Percentiles rank a stretch among this genome's conserved stretches.
These are phyloP conservation scores for Cyphomyrmex costatus DNA, from an alignment of 1,140 invertebrate species.

Conservation along the genomic window DNA sequence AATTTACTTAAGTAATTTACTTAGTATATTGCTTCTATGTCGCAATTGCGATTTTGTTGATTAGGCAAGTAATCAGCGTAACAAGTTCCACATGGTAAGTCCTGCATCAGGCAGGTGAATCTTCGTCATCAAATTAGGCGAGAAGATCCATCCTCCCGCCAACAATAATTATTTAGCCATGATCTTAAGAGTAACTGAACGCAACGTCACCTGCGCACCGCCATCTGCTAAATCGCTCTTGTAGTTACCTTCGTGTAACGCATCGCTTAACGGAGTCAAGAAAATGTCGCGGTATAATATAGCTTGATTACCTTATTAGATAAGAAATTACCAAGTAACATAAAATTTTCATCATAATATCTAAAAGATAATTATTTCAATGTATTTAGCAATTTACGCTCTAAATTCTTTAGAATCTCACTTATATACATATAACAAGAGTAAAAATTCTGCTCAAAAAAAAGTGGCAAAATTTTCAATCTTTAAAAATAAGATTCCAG, in stretches of 20 bases:
- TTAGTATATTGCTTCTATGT: neutral
- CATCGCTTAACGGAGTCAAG: slow-evolving; percentile 52
- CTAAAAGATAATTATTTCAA: neutral
- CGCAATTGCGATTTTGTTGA: slow-evolving; percentile 22
- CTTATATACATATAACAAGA: no score
- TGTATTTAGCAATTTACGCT: neutral
- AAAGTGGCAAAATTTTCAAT: no score
- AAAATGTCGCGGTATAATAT: slow-evolving; percentile 52
- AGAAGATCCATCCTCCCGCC: slow-evolving; percentile 67
- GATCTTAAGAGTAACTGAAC: slow-evolving; percentile 66
- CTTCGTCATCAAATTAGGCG: slow-evolving; percentile 64
- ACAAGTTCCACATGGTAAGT: slow-evolving; percentile 22
- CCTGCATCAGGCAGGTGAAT: slow-evolving; percentile 44
- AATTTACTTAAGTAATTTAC: slow-evolving; percentile 23
- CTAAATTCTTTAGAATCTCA: no score
- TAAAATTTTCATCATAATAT: neutral
- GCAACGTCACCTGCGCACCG: slow-evolving; percentile 68
- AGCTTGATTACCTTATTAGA: slow-evolving; percentile 66
- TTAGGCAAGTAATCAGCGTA: slow-evolving; percentile 36
- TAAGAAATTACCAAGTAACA: slow-evolving; percentile 69
- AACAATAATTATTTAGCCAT: slow-evolving; percentile 70
- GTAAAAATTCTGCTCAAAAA: no score
- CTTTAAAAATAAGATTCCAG: no score
- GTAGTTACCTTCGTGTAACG: slow-evolving; percentile 42
- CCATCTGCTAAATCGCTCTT: slow-evolving; percentile 62